Conservation (phyloP, 2,113 vertebrate species). For the Pseudopodoces humilis region DNA sequence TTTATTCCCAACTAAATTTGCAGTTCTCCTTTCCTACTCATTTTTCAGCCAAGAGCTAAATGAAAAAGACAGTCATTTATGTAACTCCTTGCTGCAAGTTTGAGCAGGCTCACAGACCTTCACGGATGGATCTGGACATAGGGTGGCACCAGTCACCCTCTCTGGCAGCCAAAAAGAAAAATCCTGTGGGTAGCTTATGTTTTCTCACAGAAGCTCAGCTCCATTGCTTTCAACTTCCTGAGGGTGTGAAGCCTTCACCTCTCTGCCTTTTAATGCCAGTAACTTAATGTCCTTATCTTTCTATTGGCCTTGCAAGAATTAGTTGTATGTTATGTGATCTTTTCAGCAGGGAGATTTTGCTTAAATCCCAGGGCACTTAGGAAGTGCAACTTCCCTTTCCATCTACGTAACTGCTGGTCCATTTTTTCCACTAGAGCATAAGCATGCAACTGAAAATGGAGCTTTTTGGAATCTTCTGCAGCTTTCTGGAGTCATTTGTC, state of each 20-base stretch:
- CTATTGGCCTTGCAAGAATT: background rate
- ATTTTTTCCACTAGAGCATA: background rate
- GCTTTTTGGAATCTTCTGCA: background rate
- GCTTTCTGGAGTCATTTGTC: background rate
- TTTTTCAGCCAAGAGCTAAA: background rate
- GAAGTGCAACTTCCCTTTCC: background rate
- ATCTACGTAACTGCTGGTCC: background rate
- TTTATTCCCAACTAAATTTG: background rate
- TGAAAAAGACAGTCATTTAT: background rate
- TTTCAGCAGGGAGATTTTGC: background rate
- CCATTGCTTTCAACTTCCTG: background rate
- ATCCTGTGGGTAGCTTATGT: accelerated
- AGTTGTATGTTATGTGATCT: background rate
- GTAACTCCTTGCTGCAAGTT: background rate
- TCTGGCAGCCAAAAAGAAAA: background rate
- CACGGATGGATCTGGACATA: background rate
- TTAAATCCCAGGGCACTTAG: background rate
- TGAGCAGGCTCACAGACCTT: background rate
- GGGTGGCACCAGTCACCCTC: background rate
- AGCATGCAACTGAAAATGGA: background rate
- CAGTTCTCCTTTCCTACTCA: background rate
- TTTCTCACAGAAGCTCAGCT: background rate
- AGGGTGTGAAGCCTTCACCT: background rate
- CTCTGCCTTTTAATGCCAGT: background rate
- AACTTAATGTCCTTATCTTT: background rate